phyloP scores from a whole-genome alignment of 2,888 invertebrate genomes.

The Scrobipalpa costella region DNA sequence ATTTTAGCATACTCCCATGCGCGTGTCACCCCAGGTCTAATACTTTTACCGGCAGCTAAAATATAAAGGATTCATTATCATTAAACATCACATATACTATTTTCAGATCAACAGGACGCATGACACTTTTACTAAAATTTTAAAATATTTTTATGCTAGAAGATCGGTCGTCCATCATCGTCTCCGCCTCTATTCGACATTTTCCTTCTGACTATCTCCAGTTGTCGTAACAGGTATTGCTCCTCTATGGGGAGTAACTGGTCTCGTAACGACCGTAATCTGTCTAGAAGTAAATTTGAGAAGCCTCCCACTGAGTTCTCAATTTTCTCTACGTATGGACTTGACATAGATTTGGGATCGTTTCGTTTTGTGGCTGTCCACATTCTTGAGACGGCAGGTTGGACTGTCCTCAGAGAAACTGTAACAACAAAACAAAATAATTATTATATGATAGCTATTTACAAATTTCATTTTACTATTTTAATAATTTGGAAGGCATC shows the following conservation, averaged over 20 bases:
- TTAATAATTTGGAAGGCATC: too few relatives aligned
- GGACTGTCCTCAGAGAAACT: conserved; percentile 64
- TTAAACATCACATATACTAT: neutral
- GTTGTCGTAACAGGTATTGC: conserved; percentile 57
- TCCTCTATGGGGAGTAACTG: conserved; percentile 52
- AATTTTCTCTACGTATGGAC: conserved; percentile 49
- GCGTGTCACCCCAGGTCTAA: conserved; percentile 43
- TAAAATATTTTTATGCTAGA: neutral
- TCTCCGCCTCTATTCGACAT: conserved; percentile 29
- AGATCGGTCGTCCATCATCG: neutral
- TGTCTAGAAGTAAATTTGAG: conserved; percentile 40
- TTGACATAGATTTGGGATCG: conserved; percentile 50
- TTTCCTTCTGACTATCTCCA: conserved; percentile 52
- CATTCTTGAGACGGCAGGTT: conserved; percentile 52
- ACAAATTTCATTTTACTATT: neutral
- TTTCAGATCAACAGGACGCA: neutral
- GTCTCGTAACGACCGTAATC: conserved; percentile 50
- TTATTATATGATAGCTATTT: conserved; percentile 21
- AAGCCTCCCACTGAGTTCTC: conserved; percentile 46
- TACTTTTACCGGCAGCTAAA: conserved; percentile 52
- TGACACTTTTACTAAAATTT: too few relatives aligned
- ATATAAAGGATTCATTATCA: conserved; percentile 32
- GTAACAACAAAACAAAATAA: conserved; percentile 62
- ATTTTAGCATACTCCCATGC: conserved; percentile 67
- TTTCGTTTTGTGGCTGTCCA: conserved; percentile 54